Conservation (phyloP, 2,113 vertebrate species). For the Phaethornis superciliosus region DNA sequence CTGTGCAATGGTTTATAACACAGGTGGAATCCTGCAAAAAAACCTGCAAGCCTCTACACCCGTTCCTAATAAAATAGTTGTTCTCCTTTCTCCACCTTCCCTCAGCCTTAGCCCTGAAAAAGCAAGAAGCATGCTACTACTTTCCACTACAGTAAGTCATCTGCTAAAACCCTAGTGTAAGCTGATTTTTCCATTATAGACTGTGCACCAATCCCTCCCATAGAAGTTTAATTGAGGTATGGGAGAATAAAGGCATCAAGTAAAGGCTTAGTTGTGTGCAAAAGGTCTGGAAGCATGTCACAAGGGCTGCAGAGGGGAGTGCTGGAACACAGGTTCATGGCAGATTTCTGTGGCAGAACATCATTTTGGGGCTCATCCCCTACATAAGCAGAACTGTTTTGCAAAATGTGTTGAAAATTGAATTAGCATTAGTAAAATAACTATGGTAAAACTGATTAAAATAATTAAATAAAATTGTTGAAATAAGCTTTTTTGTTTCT, state of each 20-base stretch:
- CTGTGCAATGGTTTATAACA: conserved; percentile 30
- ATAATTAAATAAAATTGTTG: neutral
- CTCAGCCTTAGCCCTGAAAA: neutral
- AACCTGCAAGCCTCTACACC: neutral
- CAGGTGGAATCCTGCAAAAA: conserved; percentile 35
- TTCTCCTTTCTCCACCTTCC: neutral
- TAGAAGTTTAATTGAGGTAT: neutral
- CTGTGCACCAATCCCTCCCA: fast-evolving
- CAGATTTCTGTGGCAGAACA: neutral
- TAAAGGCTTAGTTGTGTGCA: neutral
- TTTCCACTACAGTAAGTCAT: neutral
- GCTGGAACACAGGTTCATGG: neutral
- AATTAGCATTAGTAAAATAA: neutral
- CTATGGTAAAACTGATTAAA: neutral
- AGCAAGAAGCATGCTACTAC: neutral
- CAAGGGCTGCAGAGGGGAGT: neutral
- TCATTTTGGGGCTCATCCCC: neutral
- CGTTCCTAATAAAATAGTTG: neutral
- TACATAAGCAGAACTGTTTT: neutral
- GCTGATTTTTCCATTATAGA: neutral
- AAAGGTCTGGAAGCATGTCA: neutral
- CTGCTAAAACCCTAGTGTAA: neutral
- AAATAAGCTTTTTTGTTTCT: neutral
- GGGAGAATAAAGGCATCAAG: neutral
- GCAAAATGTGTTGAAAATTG: neutral